Percentiles rank a stretch among this genome's conserved stretches.
phyloP scores from a whole-genome alignment of 2,113 vertebrate species.

The Lepidiolamprologus cunningtoni region DNA sequence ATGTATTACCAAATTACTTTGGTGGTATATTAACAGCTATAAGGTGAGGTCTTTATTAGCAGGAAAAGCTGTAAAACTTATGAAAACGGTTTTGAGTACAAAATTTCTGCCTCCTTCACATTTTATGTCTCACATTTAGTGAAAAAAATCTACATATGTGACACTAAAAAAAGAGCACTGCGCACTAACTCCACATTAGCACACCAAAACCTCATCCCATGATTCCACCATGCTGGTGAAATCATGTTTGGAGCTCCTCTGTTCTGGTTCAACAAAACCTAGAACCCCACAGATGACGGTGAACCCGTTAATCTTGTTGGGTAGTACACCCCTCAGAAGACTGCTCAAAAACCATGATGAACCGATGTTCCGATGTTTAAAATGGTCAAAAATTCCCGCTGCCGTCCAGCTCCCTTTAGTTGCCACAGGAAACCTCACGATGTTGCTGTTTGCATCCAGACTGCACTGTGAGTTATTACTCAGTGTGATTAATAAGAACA shows the following conservation, averaged over 20 bases:
- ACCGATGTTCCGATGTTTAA: background rate
- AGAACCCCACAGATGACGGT: background rate
- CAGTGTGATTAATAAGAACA: background rate
- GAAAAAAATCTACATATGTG: background rate
- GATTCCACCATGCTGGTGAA: background rate
- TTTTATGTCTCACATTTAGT: background rate
- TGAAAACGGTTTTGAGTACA: background rate
- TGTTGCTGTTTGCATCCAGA: background rate
- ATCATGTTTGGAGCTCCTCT: background rate
- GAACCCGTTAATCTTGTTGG: background rate
- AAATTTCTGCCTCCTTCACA: background rate
- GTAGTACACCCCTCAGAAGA: background rate
- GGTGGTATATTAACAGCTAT: background rate
- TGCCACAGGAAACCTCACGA: background rate
- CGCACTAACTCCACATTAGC: background rate
- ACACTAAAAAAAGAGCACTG: background rate
- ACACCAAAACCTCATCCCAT: background rate
- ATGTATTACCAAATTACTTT: background rate
- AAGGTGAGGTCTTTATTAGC: background rate
- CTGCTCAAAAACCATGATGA: background rate
- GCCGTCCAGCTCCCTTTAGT: background rate
- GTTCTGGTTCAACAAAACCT: background rate
- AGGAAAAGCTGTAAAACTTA: background rate
- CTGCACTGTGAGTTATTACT: background rate
- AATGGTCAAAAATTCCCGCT: background rate